These are phyloP conservation scores for Tapirus indicus DNA, from an alignment of 2,797 vertebrate species.

Conservation along the genomic window DNA sequence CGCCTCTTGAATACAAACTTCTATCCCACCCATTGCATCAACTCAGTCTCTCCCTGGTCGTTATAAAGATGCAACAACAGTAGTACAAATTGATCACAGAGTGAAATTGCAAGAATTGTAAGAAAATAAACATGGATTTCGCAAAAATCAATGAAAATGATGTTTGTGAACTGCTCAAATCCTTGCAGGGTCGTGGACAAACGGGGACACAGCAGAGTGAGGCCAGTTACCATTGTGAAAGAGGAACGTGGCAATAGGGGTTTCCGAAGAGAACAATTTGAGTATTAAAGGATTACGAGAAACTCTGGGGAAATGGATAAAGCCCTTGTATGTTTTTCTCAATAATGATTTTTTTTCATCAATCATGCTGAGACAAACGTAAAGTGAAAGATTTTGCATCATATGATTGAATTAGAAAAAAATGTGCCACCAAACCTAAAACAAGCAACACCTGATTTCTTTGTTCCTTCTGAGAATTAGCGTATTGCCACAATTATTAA, in stretches of 20 bases:
- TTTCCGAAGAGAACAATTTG: background rate
- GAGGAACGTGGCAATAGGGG: background rate
- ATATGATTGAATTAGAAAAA: background rate
- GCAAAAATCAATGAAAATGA: background rate
- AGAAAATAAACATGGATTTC: background rate
- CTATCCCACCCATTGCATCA: background rate
- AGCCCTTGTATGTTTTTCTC: background rate
- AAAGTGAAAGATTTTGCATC: background rate
- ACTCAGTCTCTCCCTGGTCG: background rate
- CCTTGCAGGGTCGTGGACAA: background rate
- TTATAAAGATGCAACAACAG: background rate
- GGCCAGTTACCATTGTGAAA: background rate
- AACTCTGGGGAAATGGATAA: background rate
- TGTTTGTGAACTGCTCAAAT: background rate
- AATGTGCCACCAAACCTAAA: background rate
- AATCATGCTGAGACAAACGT: background rate
- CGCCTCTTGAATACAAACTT: background rate
- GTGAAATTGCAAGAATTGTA: background rate
- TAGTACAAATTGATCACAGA: background rate
- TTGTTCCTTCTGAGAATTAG: background rate
- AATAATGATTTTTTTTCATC: background rate
- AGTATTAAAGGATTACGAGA: background rate
- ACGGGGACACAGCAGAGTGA: background rate
- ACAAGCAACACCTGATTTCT: background rate
- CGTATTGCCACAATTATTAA: background rate